Evolutionary conservation across 2,797 vertebrate species (phyloP), one percentile per base, ranked within the genome.

Genomic region (Enteromius fasciolatus): DNA sequence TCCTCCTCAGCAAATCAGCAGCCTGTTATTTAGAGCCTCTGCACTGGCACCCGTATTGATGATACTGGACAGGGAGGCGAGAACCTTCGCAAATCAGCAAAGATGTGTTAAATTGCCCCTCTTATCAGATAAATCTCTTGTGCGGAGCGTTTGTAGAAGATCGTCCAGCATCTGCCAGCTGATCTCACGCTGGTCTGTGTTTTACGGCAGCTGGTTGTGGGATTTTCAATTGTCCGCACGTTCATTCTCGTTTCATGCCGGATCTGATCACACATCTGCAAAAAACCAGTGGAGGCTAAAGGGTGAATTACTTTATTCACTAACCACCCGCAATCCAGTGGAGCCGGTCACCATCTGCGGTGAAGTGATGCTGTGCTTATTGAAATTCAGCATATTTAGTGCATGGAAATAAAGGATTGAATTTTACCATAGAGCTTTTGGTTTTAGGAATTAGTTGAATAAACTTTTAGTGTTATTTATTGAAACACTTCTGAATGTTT

Each of bases 81-180:
- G 90, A 89, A 89, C 89, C 87, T 90, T 81, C 90, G 88, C 90
- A 92, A 93, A 94, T 94, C 90, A 92, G 89, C 4, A 33, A 54
- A 87, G 90, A 87, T 85, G 90, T 80, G 70, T 88, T 91, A 86
- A 90, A 93, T 92, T 90, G 91, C 90, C 85, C 88, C 87, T 87
- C 86, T 83, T 66, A 81, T 90, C 88, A 83, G 88, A 93, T 94
- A 92, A 93, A 93, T 94, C 90, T 91, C 81, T 57, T 76, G 68
- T 20, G 78, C 83, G 57, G 8, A 83, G 87, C 63, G 81, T 88
- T 90, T 86, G 83, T 33, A 1, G 44, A 46, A 73, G 83, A 81
- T 75, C 69, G 70, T 70, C 84, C 76, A 28, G 83, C 78, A 78
- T 82, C 80, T 83, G 84, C 50, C 73, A 77, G 84, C 90, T 91